Evolutionary conservation across 2,797 vertebrate genomes (phyloP).

Genomic region (Takifugu ocellatus): DNA sequence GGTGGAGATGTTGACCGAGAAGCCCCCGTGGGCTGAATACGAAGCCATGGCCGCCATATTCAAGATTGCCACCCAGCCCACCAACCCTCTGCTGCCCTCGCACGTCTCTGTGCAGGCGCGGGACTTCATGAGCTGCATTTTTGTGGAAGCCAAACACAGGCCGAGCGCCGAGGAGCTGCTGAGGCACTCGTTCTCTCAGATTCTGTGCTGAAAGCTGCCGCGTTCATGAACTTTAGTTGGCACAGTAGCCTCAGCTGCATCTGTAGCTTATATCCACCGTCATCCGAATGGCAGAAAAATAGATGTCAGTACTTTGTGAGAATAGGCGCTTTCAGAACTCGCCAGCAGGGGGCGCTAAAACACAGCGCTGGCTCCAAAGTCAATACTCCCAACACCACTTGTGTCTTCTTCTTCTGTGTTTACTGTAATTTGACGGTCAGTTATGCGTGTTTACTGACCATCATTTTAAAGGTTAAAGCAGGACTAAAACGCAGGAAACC

Average conservation of each 20-base stretch:
- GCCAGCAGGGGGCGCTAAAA: slow-evolving; percentile 62
- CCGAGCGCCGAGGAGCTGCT: slow-evolving; percentile 96
- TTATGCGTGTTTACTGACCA: slow-evolving; percentile 13
- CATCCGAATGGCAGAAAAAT: background rate
- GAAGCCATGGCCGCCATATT: slow-evolving; percentile 99
- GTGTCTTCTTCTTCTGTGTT: slow-evolving; percentile 37
- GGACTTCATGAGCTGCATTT: slow-evolving; percentile 92
- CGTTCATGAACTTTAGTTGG: slow-evolving; percentile 18
- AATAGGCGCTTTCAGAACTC: slow-evolving; percentile 4
- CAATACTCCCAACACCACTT: slow-evolving; percentile 13
- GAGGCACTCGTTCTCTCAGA: slow-evolving; percentile 92
- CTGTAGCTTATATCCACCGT: slow-evolving; percentile 20
- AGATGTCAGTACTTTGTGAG: slow-evolving; percentile 13
- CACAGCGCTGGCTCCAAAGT: slow-evolving; percentile 15
- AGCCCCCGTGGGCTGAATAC: slow-evolving; percentile 96
- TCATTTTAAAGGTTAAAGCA: slow-evolving; percentile 22
- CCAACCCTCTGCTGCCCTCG: slow-evolving; percentile 89
- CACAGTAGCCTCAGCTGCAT: slow-evolving; percentile 16
- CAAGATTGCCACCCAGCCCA: slow-evolving; percentile 97
- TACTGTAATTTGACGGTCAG: slow-evolving; percentile 23
- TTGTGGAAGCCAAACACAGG: slow-evolving; percentile 94
- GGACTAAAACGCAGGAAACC: slow-evolving; percentile 1
- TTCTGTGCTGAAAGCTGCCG: slow-evolving; percentile 81
- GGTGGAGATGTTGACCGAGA: slow-evolving; percentile 98
- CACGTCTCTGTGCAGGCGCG: slow-evolving; percentile 88